Base-by-base conservation (phyloP, 1,140 invertebrate genomes). In the Cydia strobilella region DNA sequence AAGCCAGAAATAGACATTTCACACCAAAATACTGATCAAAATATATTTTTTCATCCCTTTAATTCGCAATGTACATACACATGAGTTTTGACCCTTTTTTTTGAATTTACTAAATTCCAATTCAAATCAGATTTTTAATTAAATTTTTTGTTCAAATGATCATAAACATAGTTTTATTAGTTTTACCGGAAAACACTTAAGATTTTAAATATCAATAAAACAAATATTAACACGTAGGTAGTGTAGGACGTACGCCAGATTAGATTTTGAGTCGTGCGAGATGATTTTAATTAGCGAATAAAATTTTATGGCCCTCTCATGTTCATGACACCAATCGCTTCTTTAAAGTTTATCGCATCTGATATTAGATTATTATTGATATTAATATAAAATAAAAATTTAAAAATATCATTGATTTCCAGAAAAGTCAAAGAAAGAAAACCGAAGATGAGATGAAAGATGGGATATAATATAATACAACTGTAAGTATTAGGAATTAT, bases 261-360 rank as follows among this genome's bases (percentile, higher is more conserved):
- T n/a, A 42, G 65, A 42, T 35, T 69, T 42, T 69, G 65, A 66
- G 25, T 31, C 27, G 31, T 69, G 27, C 35, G 5, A 10, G 31
- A 39, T 72, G 45, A 25, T 73, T 73, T 73, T 73, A 62, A 73
- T 35, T 59, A 6, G 72, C 51, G 1, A 73, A 73, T 73, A 73
- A 73, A 73, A 39, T 35, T 73, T 59, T 73, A 73, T 59, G 25
- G 72, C 51, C 9, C 39, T n/a, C 15, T 73, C 51, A 54, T 9
- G 51, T 10, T 23, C 72, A 54, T 73, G 72, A 54, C 72, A 73
- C 72, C 25, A 73, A 73, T 73, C 51, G 27, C 3, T 31, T 31
- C 12, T 73, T 48, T 73, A 31, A 54, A 31, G 45, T 73, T 59
- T 51, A 5, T 48, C 0, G 45, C 7, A 23, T 59, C 7, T 10